These are phyloP conservation scores for Monoplex corrugatus DNA, from an alignment of 2,888 invertebrate genomes.

Conservation along the genomic window DNA sequence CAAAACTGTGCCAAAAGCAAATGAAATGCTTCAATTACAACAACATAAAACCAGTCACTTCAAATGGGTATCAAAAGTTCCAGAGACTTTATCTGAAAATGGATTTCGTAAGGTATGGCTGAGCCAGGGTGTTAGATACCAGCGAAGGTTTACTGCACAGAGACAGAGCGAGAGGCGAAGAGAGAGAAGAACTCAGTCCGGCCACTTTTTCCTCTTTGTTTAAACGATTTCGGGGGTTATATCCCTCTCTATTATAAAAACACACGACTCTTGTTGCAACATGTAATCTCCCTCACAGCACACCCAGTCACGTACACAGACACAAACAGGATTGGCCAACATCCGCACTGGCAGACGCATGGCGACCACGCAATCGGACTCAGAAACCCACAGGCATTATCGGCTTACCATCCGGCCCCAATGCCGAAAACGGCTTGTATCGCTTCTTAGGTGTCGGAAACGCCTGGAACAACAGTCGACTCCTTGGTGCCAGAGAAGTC, in stretches of 20 bases:
- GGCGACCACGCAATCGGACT: constrained; percentile 5
- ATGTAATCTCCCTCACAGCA: constrained; percentile 5
- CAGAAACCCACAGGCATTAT: not conserved
- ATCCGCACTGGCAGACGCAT: constrained; percentile 8
- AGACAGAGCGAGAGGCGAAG: constrained; percentile 20
- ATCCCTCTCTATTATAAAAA: not conserved
- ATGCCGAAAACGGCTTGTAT: constrained; percentile 32
- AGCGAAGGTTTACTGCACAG: constrained; percentile 4
- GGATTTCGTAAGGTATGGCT: too few species aligned
- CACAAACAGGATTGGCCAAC: constrained; percentile 15
- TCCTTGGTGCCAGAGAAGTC: constrained; percentile 17
- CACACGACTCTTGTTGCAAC: constrained; percentile 12
- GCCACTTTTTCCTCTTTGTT: not conserved
- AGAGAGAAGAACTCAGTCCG: not conserved
- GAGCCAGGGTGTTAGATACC: too few species aligned
- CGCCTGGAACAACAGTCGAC: constrained; percentile 19
- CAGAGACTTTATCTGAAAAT: too few species aligned
- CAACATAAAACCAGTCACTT: too few species aligned
- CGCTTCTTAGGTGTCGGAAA: constrained; percentile 41
- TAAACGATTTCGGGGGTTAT: not conserved
- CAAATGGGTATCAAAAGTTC: too few species aligned
- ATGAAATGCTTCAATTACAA: too few species aligned
- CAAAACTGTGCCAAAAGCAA: too few species aligned
- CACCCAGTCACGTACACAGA: constrained; percentile 20
- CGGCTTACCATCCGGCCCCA: not conserved